phyloP scores from a whole-genome alignment of 2,797 vertebrate species.

The Ctenochaetus hawaiiensis region DNA sequence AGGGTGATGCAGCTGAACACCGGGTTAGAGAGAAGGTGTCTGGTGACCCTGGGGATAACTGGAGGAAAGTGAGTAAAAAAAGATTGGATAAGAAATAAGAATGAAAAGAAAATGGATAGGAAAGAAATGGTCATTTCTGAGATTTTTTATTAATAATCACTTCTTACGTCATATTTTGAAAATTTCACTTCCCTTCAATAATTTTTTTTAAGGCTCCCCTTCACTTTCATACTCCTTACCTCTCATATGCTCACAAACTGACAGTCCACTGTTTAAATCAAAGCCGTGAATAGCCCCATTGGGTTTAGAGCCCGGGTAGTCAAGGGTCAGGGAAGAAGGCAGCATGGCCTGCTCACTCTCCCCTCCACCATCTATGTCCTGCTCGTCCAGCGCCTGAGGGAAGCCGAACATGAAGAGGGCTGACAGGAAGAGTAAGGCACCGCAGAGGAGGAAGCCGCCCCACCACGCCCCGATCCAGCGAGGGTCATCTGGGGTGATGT shows the following conservation, averaged over 20 bases:
- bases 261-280: constrained; percentile 85
- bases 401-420: constrained; percentile 99
- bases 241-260: constrained; percentile 93
- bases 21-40: constrained; percentile 95
- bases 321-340: constrained; percentile 83
- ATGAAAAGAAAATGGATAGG: not conserved
- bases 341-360: constrained; percentile 98
- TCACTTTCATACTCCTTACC: constrained; percentile 77
- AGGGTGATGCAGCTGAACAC: constrained; percentile 98
- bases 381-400: constrained; percentile 91
- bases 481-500: constrained; percentile 97
- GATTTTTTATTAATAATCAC: not conserved
- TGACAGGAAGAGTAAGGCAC: constrained; percentile 98
- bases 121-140: not conserved
- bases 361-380: constrained; percentile 79
- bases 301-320: constrained; percentile 90
- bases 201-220: not conserved
- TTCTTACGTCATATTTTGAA: not conserved
- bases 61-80: not conserved
- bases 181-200: not conserved
- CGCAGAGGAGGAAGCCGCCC: constrained; percentile 97
- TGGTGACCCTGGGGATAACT: constrained; percentile 98
- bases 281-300: constrained; percentile 88
- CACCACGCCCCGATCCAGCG: constrained; percentile 99
- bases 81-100: not conserved